Evolutionary conservation across 2,113 vertebrate species (phyloP), one percentile per base, ranked within the genome.

Genomic region (Urocolius indicus): DNA sequence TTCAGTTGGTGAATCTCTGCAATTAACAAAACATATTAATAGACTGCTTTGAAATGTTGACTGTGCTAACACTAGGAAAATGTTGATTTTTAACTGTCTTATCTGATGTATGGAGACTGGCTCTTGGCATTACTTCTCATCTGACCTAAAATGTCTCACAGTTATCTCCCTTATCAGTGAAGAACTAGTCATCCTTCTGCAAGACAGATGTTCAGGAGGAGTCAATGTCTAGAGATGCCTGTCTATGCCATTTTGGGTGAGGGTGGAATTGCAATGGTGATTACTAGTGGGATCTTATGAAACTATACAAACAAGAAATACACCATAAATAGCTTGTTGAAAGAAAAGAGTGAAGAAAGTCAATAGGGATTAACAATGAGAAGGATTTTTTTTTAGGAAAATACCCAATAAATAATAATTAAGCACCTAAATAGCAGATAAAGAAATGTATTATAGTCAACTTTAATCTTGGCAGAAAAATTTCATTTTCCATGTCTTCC

Each of bases 301-400:
- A 61, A 45, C 48, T 66, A 61, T 49, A 8, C 23, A 51, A 23
- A 32, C 1, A 11, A 68, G 55, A 83, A 59, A 36, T 16, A 41
- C 11, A 24, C 4, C 6, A 18, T 9, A 5, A 61, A 4, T 4
- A 19, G 7, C 14, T 69, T 36, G 2, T 45, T 76, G 76, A 51
- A 89, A 49, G 19, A 20, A 83, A 90, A 57, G 1, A 45, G 14
- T 6, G 2, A 29, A 57, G 62, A 48, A 32, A 52, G 21, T 18
- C 4, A n/a, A 61, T 4, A 1, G 6, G 17, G 4, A 65, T 67
- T 32, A 67, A n/a, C 9, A 52, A 43, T 16, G 0, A 13, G 34
- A 52, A 29, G 2, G 2, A 34, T 19, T 68, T 52, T 48, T 5
- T 57, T 52, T 30, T 11, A 30, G 29, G 14, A 65, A n/a, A 69